Percentiles rank a stretch among this genome's conserved stretches.
phyloP scores from a whole-genome alignment of 2,797 vertebrate genomes.

The Crax fasciolata region DNA sequence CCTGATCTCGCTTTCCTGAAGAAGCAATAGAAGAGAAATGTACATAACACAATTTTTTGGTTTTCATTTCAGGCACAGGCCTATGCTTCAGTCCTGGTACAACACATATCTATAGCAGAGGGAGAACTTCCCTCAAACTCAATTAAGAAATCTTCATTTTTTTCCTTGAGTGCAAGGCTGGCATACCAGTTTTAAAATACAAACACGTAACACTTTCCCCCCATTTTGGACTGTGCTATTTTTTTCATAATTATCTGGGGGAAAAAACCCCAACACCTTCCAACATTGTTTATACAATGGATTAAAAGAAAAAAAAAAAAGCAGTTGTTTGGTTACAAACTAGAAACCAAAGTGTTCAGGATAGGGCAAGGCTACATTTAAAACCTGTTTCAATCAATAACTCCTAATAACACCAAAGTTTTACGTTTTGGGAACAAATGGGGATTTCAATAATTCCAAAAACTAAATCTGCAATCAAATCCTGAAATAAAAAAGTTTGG shows the following conservation, averaged over 20 bases:
- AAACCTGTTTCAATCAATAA: background rate
- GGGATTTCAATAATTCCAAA: background rate
- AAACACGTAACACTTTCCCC: background rate
- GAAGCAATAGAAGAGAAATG: background rate
- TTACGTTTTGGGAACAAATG: background rate
- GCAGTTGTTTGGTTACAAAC: conserved; percentile 32
- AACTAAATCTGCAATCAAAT: conserved; percentile 29
- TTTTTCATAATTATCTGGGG: background rate
- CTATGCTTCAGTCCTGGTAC: background rate
- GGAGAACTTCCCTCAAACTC: background rate
- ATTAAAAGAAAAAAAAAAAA: conserved; percentile 12
- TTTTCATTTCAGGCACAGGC: background rate
- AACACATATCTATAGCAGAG: background rate
- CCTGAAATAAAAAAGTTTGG: conserved; percentile 1
- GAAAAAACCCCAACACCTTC: background rate
- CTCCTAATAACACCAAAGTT: background rate
- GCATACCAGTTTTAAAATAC: background rate
- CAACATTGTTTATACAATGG: conserved; percentile 29
- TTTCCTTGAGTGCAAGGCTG: conserved; percentile 7
- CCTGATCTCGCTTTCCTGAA: background rate
- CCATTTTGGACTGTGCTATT: conserved; percentile 10
- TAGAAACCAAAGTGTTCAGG: background rate
- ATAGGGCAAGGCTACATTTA: conserved; percentile 26
- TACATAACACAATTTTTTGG: background rate
- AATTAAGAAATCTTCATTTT: background rate